phyloP scores from a whole-genome alignment of 1,140 invertebrate genomes.

The Platorchestia sp. region DNA sequence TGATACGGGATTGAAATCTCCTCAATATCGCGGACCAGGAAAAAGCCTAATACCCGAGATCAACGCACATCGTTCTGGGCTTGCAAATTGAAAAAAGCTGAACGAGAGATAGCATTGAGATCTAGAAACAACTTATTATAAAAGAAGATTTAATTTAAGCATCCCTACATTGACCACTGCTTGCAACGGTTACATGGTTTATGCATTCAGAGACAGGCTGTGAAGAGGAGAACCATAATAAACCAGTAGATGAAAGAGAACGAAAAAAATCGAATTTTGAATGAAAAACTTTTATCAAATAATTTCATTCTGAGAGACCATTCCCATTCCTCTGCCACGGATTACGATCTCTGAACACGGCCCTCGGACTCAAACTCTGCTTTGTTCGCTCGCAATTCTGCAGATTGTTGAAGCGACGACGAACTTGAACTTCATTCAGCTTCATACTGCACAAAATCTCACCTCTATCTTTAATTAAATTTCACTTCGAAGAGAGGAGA shows the following conservation, averaged over 20 bases:
- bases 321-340: background rate
- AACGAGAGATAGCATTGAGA: background rate
- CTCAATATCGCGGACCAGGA: background rate
- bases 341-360: too few relatives aligned
- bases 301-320: background rate
- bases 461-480: background rate
- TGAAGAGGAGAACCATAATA: background rate
- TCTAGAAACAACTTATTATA: background rate
- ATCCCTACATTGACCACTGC: background rate
- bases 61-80: background rate
- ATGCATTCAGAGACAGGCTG: background rate
- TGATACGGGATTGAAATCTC: background rate
- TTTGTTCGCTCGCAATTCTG: background rate
- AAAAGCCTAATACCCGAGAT: background rate
- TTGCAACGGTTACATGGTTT: background rate
- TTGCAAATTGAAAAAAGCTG: background rate
- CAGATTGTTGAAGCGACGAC: background rate
- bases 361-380: background rate
- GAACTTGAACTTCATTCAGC: background rate
- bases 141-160: background rate
- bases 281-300: background rate
- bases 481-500: background rate
- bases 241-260: background rate
- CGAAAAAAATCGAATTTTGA: background rate
- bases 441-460: background rate